Conservation (phyloP, 2,888 invertebrate species). For the Zygogramma bicolorata region DNA sequence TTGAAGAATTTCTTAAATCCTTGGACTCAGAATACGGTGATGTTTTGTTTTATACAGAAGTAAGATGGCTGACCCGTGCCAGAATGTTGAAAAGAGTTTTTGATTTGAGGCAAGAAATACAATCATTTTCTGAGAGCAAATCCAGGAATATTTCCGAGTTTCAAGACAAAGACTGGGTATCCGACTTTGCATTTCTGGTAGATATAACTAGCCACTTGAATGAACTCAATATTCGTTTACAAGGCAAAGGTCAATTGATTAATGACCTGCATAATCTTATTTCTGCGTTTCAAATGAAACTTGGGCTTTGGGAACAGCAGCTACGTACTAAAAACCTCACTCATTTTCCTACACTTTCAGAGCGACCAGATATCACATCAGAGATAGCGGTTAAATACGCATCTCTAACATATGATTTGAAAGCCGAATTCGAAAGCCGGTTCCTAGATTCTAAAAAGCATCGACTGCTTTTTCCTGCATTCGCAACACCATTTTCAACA, state of each 20-base stretch:
- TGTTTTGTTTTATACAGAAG: constrained; percentile 42
- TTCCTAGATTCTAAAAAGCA: too few species aligned
- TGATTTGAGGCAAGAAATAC: constrained; percentile 40
- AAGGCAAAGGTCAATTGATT: constrained; percentile 19
- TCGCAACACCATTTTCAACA: too few species aligned
- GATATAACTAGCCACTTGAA: constrained; percentile 25
- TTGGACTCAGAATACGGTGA: constrained; percentile 42
- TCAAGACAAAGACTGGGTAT: background rate
- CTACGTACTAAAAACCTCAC: constrained; percentile 6
- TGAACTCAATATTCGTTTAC: constrained; percentile 21
- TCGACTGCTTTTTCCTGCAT: too few species aligned
- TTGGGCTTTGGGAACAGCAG: constrained; percentile 2
- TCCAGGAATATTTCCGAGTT: constrained; percentile 10
- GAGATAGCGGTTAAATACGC: too few species aligned
- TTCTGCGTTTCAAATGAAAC: constrained; percentile 9
- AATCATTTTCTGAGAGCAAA: constrained; percentile 33
- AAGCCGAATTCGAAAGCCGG: too few species aligned
- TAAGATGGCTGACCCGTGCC: constrained; percentile 40
- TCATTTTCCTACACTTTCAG: constrained; percentile 12
- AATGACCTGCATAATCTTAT: background rate
- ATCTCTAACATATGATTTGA: too few species aligned
- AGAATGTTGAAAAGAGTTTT: constrained; percentile 42
- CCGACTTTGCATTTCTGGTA: constrained; percentile 19
- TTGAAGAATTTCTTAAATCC: constrained; percentile 41
- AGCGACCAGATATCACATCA: too few species aligned